A percentile compares a stretch with the other conserved stretches of the same genome.
Evolutionary conservation across 2,797 vertebrate genomes (phyloP).

Genomic region (Nasua narica): DNA sequence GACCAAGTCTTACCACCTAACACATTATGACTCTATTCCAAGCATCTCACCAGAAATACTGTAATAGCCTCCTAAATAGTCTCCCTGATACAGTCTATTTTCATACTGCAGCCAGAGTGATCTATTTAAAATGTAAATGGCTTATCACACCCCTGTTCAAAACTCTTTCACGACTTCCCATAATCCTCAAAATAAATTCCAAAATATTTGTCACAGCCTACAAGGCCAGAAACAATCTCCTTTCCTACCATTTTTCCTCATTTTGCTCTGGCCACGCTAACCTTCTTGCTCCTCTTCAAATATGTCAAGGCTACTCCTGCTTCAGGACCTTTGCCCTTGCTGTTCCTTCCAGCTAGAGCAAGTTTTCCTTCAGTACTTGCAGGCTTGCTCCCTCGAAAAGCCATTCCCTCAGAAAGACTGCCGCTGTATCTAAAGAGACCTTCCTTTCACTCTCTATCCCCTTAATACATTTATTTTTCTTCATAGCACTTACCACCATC

Average conservation of each 20-base stretch:
- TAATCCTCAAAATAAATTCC: background rate
- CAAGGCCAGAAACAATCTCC: background rate
- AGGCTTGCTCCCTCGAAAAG: background rate
- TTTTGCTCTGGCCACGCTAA: background rate
- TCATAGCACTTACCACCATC: background rate
- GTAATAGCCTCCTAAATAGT: background rate
- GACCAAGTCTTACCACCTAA: background rate
- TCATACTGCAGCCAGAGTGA: background rate
- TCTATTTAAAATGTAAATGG: background rate
- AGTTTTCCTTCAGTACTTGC: background rate
- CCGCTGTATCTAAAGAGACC: background rate
- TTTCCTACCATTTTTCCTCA: background rate
- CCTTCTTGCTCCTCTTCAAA: background rate
- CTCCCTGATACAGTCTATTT: background rate
- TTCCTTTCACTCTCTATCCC: background rate
- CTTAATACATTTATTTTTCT: background rate
- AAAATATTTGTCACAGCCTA: background rate
- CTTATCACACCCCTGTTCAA: background rate
- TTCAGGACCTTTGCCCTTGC: background rate
- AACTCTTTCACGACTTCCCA: background rate
- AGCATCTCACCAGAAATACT: background rate
- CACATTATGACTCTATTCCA: background rate
- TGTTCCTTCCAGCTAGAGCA: background rate
- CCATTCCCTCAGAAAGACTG: background rate
- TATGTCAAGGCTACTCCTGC: background rate